Percentiles rank a stretch among this genome's conserved stretches.
phyloP scores from a whole-genome alignment of 2,113 vertebrate species.

The Gavialis gangeticus region DNA sequence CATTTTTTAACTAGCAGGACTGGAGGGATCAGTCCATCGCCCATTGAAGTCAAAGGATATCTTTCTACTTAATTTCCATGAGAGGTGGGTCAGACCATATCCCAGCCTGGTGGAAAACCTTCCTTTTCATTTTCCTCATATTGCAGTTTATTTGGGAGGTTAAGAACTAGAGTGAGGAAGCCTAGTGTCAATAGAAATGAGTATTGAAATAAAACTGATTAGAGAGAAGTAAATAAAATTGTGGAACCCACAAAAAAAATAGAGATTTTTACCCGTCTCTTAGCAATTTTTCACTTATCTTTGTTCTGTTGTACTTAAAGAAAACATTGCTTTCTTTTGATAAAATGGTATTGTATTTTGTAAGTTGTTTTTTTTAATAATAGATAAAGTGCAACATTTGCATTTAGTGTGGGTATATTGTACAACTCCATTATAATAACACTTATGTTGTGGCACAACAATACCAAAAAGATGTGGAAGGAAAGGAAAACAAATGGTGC shows the following conservation, averaged over 20 bases:
- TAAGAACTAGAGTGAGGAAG: background rate
- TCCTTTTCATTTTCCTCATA: background rate
- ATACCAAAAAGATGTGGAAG: too few species aligned
- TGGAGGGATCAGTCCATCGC: background rate
- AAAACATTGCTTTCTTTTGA: background rate
- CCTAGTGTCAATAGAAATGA: background rate
- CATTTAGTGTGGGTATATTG: too few species aligned
- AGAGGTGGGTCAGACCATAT: background rate
- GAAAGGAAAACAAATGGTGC: too few species aligned
- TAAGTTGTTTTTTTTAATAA: too few species aligned
- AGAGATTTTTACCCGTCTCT: background rate
- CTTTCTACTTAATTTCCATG: background rate
- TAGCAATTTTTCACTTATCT: background rate
- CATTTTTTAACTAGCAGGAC: background rate
- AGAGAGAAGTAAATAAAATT: background rate
- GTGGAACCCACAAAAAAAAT: background rate
- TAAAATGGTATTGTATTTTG: too few species aligned
- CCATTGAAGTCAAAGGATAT: background rate
- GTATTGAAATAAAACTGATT: background rate
- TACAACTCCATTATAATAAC: too few species aligned
- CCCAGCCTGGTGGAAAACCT: background rate
- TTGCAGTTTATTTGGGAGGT: background rate
- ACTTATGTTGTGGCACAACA: too few species aligned
- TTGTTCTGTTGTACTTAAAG: background rate
- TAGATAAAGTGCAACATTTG: too few species aligned